phyloP scores from a whole-genome alignment of 2,888 invertebrate genomes.

The Eilema depressum region DNA sequence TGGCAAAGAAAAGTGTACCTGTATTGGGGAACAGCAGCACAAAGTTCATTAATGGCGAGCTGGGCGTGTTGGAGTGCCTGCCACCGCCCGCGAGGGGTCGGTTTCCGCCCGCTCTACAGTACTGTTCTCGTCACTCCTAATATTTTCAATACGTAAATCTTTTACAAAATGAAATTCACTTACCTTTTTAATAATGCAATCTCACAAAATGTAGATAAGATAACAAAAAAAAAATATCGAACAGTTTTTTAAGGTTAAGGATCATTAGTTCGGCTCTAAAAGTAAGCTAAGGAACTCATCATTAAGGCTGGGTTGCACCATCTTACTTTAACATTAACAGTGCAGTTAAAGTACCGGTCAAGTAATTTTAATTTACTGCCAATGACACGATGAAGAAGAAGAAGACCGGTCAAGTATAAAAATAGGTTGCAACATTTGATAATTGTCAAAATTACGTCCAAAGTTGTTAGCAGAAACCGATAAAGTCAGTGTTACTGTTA shows the following conservation, averaged over 20 bases:
- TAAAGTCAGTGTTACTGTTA: no score
- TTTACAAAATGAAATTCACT: not conserved
- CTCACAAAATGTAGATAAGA: not conserved
- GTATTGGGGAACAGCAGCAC: constrained; percentile 82
- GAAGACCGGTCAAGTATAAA: no score
- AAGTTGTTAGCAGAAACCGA: no score
- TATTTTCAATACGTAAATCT: constrained; percentile 77
- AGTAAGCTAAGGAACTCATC: not conserved
- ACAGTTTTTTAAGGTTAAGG: no score
- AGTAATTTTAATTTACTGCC: no score
- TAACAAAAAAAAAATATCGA: no score
- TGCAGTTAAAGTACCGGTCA: no score
- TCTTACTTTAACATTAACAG: no score
- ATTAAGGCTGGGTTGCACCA: no score
- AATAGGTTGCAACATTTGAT: no score
- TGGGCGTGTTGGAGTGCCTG: constrained; percentile 83
- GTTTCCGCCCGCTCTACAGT: constrained; percentile 54
- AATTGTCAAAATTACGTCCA: no score
- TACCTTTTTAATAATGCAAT: not conserved
- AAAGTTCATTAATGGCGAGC: constrained; percentile 86
- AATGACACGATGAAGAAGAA: no score
- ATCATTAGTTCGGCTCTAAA: not conserved
- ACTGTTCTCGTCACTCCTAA: constrained; percentile 62
- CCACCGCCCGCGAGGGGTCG: constrained; percentile 70
- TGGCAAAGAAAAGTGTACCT: constrained; percentile 85